Percentiles rank a stretch among this genome's conserved stretches.
These are phyloP conservation scores for Phlogophora meticulosa DNA, from an alignment of 2,888 invertebrate species.

Conservation along the genomic window DNA sequence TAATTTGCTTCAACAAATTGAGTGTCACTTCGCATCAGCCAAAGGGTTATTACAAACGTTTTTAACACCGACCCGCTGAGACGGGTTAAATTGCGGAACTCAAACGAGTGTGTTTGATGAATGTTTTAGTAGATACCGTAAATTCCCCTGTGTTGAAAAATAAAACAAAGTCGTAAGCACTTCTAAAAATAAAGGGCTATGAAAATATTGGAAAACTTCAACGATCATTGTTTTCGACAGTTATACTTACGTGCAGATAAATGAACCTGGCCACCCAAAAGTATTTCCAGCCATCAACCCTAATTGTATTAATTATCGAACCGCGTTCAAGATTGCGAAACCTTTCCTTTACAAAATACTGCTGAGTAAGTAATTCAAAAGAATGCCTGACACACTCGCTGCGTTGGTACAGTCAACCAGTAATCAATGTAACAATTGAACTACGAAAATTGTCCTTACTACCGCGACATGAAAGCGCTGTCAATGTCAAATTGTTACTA, in stretches of 20 bases:
- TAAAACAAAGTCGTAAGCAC: neutral
- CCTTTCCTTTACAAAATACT: slow-evolving; percentile 47
- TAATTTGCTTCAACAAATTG: slow-evolving; percentile 78
- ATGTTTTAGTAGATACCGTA: slow-evolving; percentile 14
- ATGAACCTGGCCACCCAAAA: neutral
- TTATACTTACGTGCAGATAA: too few relatives aligned
- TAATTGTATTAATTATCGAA: slow-evolving; percentile 37
- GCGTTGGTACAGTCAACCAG: slow-evolving; percentile 56
- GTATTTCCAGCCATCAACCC: slow-evolving; percentile 5
- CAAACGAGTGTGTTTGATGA: slow-evolving; percentile 20
- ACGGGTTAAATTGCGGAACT: slow-evolving; percentile 66
- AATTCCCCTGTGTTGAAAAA: neutral
- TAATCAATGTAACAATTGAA: neutral
- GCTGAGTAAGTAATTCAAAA: slow-evolving; percentile 76
- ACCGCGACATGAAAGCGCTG: neutral
- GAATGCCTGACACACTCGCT: slow-evolving; percentile 76
- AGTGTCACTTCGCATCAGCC: slow-evolving; percentile 75
- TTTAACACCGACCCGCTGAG: slow-evolving; percentile 70
- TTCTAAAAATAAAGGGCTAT: neutral
- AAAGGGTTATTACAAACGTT: slow-evolving; percentile 76
- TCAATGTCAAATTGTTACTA: slow-evolving; percentile 23
- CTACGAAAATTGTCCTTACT: neutral
- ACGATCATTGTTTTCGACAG: neutral
- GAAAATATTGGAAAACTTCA: neutral
- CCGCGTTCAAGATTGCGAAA: slow-evolving; percentile 41